Evolutionary conservation across 1,140 invertebrate genomes (phyloP), one percentile per base, ranked within the genome.

Genomic region (Halyomorpha halys): DNA sequence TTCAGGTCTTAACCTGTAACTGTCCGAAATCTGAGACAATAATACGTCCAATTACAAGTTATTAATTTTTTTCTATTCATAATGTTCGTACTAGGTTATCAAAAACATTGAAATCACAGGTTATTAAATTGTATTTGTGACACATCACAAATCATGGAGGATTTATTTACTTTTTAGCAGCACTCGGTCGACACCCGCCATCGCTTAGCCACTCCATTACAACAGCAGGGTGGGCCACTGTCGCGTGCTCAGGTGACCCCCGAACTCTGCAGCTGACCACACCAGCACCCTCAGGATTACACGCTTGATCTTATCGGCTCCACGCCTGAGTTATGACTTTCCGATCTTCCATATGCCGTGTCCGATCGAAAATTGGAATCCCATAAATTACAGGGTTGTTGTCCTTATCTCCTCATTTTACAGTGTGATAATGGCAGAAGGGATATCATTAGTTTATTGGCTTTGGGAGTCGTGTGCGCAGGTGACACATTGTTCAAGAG

Each of bases 341-440:
- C 47, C 47, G 47, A 49, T 49, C n/a, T 21, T 18, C n/a, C 47
- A 49, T 18, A 49, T 49, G 47, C 47, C 16, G n/a, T 21, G 47
- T 49, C n/a, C 47, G 47, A 49, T 49, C n/a, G 21, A 49, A 49
- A 49, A 49, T 49, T 49, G 47, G n/a, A 21, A 49, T 18, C n/a
- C 47, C n/a, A 21, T 49, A 49, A 49, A 49, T 49, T 49, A 49
- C 21, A 49, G 47, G 47, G 47, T 8, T 18, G n/a, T 18, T 18
- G 21, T 21, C n/a, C 47, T 49, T 49, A 49, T 49, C 47, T 19
- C 21, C 47, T 18, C 6, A 11, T 49, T 49, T 49, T 49, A 49
- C 47, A 16, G 47, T 49, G 47, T 49, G 47, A 49, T 49, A 49
- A 49, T 49, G 47, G 47, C n/a, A 21, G 47, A 49, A 49, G 47